Evolutionary conservation across 2,888 invertebrate genomes (phyloP), one percentile per base, ranked within the genome.

Genomic region (Xestobium rufovillosum): DNA sequence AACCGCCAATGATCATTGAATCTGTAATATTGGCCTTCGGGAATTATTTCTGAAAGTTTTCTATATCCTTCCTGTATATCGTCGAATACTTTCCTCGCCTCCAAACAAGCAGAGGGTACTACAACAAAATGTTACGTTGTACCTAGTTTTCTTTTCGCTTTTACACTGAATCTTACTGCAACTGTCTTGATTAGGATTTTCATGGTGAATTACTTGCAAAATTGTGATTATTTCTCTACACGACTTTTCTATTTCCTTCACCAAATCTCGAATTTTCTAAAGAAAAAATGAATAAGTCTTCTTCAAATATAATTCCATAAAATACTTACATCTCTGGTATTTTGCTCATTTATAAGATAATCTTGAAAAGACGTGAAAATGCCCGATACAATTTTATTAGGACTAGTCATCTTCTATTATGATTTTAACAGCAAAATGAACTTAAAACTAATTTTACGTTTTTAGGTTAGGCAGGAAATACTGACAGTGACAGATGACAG

Each of bases 1-100:
- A 73, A 83, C 25, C 83, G 73, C 92, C 92, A 94, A 53, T 87
- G 86, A 53, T 92, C 91, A 47, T 87, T 80, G 59, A 82, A 94
- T 50, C 87, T 75, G 63, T 87, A 91, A 65, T 86, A 92, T 52
- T 90, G 85, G 31, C 80, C 79, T 1, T 67, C 44, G 1, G 89
- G 87, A 17, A 92, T 73, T 35, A 82, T 69, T 26, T 66, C 60
- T 12, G 77, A 72, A 26, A 92, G 66, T 44, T 71, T 73, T 2
- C 61, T 59, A 56, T 83, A 89, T 9, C 80, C 76, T 14, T 69
- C 63, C 4, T 73, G 68, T 0, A 87, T 77, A 35, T 73, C 72
- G 28, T 72, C 75, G 54, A 90, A 83, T 37, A 78, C 59, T 44
- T 74, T 68, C 14, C 84, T 68, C 0, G 82, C 80, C 50, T 72